These are phyloP conservation scores for Melanargia galathea DNA, from an alignment of 2,888 invertebrate genomes.

Conservation along the genomic window DNA sequence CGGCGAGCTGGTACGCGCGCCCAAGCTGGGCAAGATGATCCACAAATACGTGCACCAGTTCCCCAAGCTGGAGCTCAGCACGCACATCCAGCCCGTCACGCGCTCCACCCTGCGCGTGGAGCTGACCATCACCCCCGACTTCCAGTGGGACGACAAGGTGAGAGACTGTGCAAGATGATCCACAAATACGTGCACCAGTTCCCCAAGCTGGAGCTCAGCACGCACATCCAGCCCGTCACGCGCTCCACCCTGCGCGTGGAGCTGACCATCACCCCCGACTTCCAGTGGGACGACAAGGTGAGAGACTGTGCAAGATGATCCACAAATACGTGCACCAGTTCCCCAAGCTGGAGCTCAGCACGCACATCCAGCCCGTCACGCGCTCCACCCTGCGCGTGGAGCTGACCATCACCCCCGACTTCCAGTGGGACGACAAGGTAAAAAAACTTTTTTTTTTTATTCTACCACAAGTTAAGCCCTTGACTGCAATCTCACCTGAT, in stretches of 20 bases:
- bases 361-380: conserved; percentile 99
- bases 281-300: conserved; percentile 99
- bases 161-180: conserved; percentile 91
- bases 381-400: conserved; percentile 96
- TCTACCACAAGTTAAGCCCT: too few relatives aligned
- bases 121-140: conserved; percentile 98
- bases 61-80: conserved; percentile 97
- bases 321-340: conserved; percentile 98
- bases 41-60: conserved; percentile 98
- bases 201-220: conserved; percentile 97
- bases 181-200: conserved; percentile 98
- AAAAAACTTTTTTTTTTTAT: background rate
- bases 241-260: conserved; percentile 96
- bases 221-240: conserved; percentile 99
- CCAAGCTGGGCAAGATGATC: conserved; percentile 95
- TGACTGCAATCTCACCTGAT: too few relatives aligned
- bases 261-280: conserved; percentile 98
- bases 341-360: conserved; percentile 97
- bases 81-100: conserved; percentile 99
- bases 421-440: conserved; percentile 99
- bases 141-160: conserved; percentile 99
- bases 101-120: conserved; percentile 96
- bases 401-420: conserved; percentile 98
- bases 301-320: conserved; percentile 91
- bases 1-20: conserved; percentile 93